Evolutionary conservation across 2,888 invertebrate species (phyloP).

Genomic region (Cotesia congregata): DNA sequence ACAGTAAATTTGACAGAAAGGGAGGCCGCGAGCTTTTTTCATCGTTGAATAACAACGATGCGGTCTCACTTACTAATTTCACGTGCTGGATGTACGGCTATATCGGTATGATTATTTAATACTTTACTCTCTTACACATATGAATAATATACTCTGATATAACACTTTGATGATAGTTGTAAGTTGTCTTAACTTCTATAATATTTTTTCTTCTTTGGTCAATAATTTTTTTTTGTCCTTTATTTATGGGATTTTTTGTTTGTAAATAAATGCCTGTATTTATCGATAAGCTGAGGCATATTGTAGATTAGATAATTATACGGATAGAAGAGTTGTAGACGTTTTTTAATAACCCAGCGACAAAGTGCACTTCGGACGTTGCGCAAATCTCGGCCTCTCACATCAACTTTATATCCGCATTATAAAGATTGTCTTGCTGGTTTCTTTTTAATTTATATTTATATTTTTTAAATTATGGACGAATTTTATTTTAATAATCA

Average conservation of each 20-base stretch:
- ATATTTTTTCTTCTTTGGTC: neutral
- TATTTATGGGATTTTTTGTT: neutral
- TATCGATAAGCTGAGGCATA: conserved; percentile 17
- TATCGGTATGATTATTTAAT: conserved; percentile 27
- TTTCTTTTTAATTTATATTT: neutral
- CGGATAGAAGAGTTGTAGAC: conserved; percentile 3
- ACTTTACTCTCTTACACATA: neutral
- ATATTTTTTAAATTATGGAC: neutral
- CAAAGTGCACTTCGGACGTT: conserved; percentile 41
- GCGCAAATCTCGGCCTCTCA: conserved; percentile 41
- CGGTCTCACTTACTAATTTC: conserved; percentile 26
- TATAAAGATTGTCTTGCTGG: conserved; percentile 19
- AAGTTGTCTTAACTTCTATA: conserved; percentile 3
- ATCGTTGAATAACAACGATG: conserved; percentile 31
- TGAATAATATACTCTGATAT: neutral
- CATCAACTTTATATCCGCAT: conserved; percentile 28
- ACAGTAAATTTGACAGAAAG: conserved; percentile 15
- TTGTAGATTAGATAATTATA: conserved; percentile 21
- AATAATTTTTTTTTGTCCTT: conserved; percentile 6
- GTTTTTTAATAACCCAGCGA: conserved; percentile 11
- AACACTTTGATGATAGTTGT: too few relatives aligned
- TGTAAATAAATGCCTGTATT: conserved; percentile 2
- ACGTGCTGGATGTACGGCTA: conserved; percentile 38
- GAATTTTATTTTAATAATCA: neutral
- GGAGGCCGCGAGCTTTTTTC: conserved; percentile 3